These are phyloP conservation scores for Latrodectus hesperus DNA, from an alignment of 2,888 invertebrate genomes.

Conservation along the genomic window DNA sequence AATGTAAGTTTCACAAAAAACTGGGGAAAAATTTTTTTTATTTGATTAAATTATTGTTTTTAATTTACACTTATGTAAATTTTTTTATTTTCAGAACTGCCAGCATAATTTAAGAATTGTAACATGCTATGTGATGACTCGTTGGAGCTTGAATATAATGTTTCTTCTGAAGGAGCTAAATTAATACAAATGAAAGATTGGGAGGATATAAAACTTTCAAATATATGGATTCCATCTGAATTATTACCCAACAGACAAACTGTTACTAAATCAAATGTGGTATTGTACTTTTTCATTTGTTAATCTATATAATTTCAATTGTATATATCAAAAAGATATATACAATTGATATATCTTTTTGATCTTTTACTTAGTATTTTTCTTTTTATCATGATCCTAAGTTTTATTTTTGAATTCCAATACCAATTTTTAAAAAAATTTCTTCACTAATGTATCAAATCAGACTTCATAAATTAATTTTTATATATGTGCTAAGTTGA, in stretches of 20 bases:
- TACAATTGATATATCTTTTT: too few species aligned
- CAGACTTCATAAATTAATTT: too few species aligned
- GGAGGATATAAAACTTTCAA: not conserved
- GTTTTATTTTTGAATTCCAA: too few species aligned
- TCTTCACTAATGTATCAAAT: too few species aligned
- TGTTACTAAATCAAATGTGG: not conserved
- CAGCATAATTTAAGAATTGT: not conserved
- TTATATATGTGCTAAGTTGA: too few species aligned
- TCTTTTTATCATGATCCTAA: too few species aligned
- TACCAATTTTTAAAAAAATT: too few species aligned
- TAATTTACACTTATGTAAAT: not conserved
- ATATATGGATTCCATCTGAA: constrained; percentile 38
- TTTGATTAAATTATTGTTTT: not conserved
- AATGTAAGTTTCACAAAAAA: not conserved
- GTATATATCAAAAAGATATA: too few species aligned
- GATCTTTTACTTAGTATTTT: too few species aligned
- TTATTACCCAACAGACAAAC: constrained; percentile 11
- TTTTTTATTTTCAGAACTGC: not conserved
- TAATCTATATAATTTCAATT: not conserved
- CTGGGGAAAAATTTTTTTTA: not conserved
- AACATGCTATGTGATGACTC: constrained; percentile 7
- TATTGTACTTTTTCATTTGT: not conserved
- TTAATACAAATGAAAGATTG: constrained; percentile 7
- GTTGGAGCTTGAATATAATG: not conserved
- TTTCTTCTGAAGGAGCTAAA: not conserved